Base-by-base conservation (phyloP, 2,113 vertebrate species). In the Pomatostomus ruficeps region DNA sequence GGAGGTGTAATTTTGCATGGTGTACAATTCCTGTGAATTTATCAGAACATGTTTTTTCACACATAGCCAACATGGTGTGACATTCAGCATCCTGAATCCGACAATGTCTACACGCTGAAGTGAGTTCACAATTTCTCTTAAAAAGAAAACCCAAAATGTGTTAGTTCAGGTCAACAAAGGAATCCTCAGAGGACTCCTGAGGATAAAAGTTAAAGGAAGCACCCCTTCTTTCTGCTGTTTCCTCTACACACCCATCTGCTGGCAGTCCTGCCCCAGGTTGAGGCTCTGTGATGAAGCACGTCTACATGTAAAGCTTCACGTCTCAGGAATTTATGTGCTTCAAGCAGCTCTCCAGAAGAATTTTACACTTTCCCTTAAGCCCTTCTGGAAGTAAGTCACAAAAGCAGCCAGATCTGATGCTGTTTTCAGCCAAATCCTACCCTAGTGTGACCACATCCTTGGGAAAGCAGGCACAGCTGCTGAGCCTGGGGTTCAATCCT, bases 21-120 rank as follows among this genome's bases (percentile, higher is more conserved):
- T 21, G n/a, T 43, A 78, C 79, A 89, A 89, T 51, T 92, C 91
- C 92, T 72, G 61, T 43, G 80, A 92, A 95, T 96, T 93, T 86
- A 92, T 96, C 92, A 70, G 80, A 88, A 89, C 63, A 46, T 29
- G 58, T 75, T 96, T 86, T 88, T 93, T 96, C 90, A 94, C 95
- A 95, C 94, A 31, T 29, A 93, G 79, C 28, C 95, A 95, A 92
- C 49, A 51, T 5, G 65, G 79, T 71, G 75, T 88, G 91, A 94
- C 93, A 93, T 94, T 86, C 85, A 84, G 82, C 88, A 88, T 83
- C 88, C 68, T 14, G 85, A 71, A 78, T 38, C n/a, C 0, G 1
- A 72, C 83, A 38, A 7, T 21, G 85, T 74, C 88, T 63, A 88
- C 65, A 74, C 3, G 10, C 88, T n/a, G 59, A 85, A 83, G 68